Evolutionary conservation across 2,888 invertebrate species (phyloP).

Genomic region (Chrysolina americana): DNA sequence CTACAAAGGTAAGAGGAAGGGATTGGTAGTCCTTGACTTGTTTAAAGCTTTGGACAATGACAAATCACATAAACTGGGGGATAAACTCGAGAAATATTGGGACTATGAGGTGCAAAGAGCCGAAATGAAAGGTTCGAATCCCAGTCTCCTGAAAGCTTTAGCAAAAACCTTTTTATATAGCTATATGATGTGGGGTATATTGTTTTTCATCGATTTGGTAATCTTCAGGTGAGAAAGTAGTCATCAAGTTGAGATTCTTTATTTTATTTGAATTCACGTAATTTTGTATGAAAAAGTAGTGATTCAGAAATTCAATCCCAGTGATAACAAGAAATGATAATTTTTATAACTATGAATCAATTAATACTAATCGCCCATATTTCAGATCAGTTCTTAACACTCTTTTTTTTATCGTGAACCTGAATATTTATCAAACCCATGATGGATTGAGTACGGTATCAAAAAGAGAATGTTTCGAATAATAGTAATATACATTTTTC

Average conservation of each 20-base stretch:
- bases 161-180: constrained; percentile 77
- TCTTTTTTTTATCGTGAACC: too few species aligned
- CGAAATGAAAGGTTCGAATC: constrained; percentile 70
- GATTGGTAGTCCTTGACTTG: constrained; percentile 77
- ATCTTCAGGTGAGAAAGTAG: constrained; percentile 30
- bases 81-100: constrained; percentile 78
- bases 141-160: constrained; percentile 77
- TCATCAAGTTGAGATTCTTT: not conserved
- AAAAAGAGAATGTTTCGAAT: too few species aligned
- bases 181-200: constrained; percentile 74
- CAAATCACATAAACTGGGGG: constrained; percentile 75
- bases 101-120: constrained; percentile 74
- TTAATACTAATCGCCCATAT: too few species aligned
- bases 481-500: too few species aligned
- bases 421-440: too few species aligned
- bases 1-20: constrained; percentile 73
- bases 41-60: constrained; percentile 76
- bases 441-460: too few species aligned
- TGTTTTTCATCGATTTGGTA: constrained; percentile 72
- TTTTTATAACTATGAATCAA: too few species aligned
- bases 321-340: too few species aligned
- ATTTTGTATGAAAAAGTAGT: not conserved
- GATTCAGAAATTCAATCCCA: too few species aligned
- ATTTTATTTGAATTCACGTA: not conserved
- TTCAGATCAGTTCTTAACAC: too few species aligned